Conservation (phyloP, 1,140 invertebrate species). For the Notospermus geniculatus region DNA sequence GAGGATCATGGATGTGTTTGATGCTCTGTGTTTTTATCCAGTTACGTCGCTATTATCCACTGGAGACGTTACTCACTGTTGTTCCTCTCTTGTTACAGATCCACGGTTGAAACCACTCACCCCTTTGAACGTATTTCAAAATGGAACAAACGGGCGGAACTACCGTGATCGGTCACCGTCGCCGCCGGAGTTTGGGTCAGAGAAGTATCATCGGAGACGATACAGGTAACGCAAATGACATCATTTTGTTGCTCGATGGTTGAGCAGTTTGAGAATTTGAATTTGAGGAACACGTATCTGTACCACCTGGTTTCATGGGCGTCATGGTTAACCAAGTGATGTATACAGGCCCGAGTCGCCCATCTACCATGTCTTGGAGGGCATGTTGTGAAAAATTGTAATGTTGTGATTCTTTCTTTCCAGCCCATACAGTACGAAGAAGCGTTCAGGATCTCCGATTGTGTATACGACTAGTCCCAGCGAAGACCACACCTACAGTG, state of each 20-base stretch:
- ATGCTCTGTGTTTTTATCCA: too few relatives aligned
- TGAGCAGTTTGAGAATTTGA: too few relatives aligned
- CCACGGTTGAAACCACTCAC: constrained; percentile 3
- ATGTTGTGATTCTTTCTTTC: constrained; percentile 1
- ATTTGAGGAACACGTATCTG: too few relatives aligned
- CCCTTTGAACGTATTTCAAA: constrained; percentile 2
- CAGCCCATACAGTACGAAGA: constrained; percentile 10
- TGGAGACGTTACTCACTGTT: not conserved
- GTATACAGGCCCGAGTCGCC: too few relatives aligned
- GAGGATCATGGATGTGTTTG: too few relatives aligned
- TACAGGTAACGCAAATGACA: not conserved
- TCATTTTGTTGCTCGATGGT: not conserved
- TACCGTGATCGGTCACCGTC: constrained; percentile 4
- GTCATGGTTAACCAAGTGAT: too few relatives aligned
- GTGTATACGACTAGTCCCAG: constrained; percentile 72
- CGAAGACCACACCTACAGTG: constrained; percentile 74
- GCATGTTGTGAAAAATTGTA: not conserved
- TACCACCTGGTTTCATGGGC: too few relatives aligned
- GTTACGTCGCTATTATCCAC: not conserved
- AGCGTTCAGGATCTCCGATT: constrained; percentile 20
- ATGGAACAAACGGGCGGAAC: too few relatives aligned
- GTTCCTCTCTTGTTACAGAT: constrained; percentile 1
- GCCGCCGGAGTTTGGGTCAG: constrained; percentile 13
- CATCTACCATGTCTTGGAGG: too few relatives aligned
- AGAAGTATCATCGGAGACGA: not conserved